Evolutionary conservation across 2,113 vertebrate genomes (phyloP).

Genomic region (Rattus rattus): DNA sequence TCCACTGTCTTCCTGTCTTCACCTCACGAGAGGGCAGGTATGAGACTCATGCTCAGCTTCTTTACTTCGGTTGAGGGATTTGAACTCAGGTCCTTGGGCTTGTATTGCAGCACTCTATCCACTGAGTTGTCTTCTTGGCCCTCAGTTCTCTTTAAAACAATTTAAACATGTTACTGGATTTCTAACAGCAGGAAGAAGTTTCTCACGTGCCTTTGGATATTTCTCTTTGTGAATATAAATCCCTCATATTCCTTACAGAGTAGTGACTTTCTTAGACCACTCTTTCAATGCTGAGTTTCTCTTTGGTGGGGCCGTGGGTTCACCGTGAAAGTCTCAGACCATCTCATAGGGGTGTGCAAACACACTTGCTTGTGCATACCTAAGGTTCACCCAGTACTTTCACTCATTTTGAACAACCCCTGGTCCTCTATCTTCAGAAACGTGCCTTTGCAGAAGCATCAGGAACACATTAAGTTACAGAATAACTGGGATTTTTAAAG

Average conservation of each 20-base stretch:
- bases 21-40: background rate
- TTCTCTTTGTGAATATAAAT: background rate
- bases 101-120: too few species aligned
- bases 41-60: background rate
- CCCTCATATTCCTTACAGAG: background rate
- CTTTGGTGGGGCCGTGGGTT: accelerated
- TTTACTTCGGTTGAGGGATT: background rate
- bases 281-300: background rate
- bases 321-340: background rate
- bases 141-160: background rate
- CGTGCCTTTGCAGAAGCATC: conserved; percentile 39
- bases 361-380: background rate
- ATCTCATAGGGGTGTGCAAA: conserved; percentile 14
- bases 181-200: background rate
- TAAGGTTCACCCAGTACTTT: conserved; percentile 27
- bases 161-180: background rate
- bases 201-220: background rate
- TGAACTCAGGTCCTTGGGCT: background rate
- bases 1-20: background rate
- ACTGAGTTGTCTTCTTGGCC: too few species aligned
- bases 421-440: conserved; percentile 68
- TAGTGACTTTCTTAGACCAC: background rate
- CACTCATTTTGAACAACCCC: background rate
- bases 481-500: conserved; percentile 58
- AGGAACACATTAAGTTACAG: conserved; percentile 68